Evolutionary conservation across 2,888 invertebrate genomes (phyloP), one percentile per base, ranked within the genome.

Genomic region (Ichneumoninae sp.): DNA sequence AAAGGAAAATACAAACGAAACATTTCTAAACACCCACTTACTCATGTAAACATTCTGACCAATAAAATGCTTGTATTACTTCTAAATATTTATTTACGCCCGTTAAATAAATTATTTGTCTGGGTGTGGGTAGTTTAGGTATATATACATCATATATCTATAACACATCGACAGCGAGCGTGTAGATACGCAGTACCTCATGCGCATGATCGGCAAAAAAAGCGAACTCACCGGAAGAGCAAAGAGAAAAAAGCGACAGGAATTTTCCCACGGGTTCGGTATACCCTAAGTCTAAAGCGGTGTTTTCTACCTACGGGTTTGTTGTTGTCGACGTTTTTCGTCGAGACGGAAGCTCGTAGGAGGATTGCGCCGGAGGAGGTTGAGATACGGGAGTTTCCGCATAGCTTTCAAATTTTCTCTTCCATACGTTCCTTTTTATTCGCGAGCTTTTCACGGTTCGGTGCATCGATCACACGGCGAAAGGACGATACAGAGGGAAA

Each of bases 231-330:
- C n/a, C 16, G 30, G 54, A 22, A 54, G 68, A 54, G 33, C 50
- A 50, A 70, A 71, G 40, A 19, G 69, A 33, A 30, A 65, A 57
- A 50, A 57, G 57, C 44, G 30, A 50, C 50, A 66, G 68, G 73
- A 69, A 86, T 83, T 86, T 79, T 80, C 76, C 80, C 78, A 75
- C 70, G 84, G 22, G 70, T 69, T 74, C 33, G 57, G 73, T 86
- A 85, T 83, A 74, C 69, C 78, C 83, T 85, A 85, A 88, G 88
- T 88, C 87, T 81, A 88, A 87, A 89, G 86, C 84, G 87, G 71
- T 89, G 87, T 88, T 88, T 87, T 81, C 76, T 57, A 30, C 54
- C 40, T 33, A 44, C 60, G 50, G 36, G 70, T 30, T 44, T 13
- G 33, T 33, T 33, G 63, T 63, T 63, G 30, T 30, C 63, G 26